Percentiles rank a stretch among this genome's conserved stretches.
These are phyloP conservation scores for Punctoribates punctum DNA, from an alignment of 2,888 invertebrate species.

Conservation along the genomic window DNA sequence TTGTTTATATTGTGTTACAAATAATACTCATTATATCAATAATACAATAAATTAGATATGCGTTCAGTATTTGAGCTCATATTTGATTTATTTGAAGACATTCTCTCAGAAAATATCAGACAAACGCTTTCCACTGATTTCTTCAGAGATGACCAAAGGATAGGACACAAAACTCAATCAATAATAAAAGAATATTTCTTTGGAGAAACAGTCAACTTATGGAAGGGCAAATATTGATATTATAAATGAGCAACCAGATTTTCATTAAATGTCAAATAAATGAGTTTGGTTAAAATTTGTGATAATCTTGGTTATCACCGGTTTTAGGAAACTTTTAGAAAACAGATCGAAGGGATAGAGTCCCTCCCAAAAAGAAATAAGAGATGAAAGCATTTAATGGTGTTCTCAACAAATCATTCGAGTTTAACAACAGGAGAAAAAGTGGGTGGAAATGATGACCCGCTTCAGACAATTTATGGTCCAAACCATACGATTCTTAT, in stretches of 20 bases:
- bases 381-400: constrained; percentile 27
- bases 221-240: neutral
- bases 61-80: too few species aligned
- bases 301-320: neutral
- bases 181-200: too few species aligned
- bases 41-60: too few species aligned
- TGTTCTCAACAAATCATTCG: constrained; percentile 27
- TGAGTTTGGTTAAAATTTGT: too few species aligned
- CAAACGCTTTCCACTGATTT: too few species aligned
- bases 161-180: neutral
- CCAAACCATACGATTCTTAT: neutral
- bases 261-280: neutral
- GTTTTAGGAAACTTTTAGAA: neutral
- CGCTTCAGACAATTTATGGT: constrained; percentile 21
- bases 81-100: too few species aligned
- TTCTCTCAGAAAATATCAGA: too few species aligned
- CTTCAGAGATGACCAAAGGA: too few species aligned
- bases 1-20: too few species aligned
- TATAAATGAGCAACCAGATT: neutral
- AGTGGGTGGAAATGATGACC: constrained; percentile 28
- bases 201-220: neutral
- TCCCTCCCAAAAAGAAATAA: constrained; percentile 9
- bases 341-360: constrained; percentile 6
- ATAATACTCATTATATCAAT: too few species aligned
- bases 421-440: constrained; percentile 20